phyloP scores from a whole-genome alignment of 1,140 invertebrate genomes.

The Heliothis subflexa region DNA sequence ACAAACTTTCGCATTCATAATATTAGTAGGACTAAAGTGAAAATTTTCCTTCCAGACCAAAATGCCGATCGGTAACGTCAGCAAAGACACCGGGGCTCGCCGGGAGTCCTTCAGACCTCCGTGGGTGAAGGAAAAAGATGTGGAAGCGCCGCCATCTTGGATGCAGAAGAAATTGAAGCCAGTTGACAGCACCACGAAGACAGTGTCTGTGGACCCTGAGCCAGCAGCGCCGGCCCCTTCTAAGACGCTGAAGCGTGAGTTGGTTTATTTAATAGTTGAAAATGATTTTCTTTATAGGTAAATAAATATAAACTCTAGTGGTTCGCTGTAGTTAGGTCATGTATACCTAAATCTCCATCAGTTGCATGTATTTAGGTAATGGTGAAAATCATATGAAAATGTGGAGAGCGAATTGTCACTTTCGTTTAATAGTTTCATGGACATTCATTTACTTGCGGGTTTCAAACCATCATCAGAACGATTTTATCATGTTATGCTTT shows the following conservation, averaged over 20 bases:
- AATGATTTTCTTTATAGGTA: too few species aligned
- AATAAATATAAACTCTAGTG: too few species aligned
- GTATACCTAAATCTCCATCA: too few species aligned
- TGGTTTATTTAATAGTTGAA: conserved; percentile 7
- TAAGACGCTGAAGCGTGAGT: conserved; percentile 76
- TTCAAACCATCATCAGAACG: too few species aligned
- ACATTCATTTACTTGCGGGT: too few species aligned
- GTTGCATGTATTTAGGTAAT: too few species aligned
- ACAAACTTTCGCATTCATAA: too few species aligned
- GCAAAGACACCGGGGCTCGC: conserved; percentile 67
- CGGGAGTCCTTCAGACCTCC: conserved; percentile 90
- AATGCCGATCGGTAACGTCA: conserved; percentile 82
- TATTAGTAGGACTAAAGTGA: background rate
- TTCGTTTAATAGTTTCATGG: too few species aligned
- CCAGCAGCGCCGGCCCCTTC: conserved; percentile 69
- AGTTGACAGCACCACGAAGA: conserved; percentile 68
- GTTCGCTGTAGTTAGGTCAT: too few species aligned
- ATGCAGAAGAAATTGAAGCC: conserved; percentile 85
- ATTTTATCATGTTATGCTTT: too few species aligned
- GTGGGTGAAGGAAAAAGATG: conserved; percentile 92
- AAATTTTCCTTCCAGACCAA: conserved; percentile 52
- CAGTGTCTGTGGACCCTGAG: conserved; percentile 65
- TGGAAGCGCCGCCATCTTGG: conserved; percentile 87
- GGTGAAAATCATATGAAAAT: too few species aligned
- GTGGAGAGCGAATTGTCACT: too few species aligned